Evolutionary conservation across 2,113 vertebrate species (phyloP).

Genomic region (Coptodon rendalli): DNA sequence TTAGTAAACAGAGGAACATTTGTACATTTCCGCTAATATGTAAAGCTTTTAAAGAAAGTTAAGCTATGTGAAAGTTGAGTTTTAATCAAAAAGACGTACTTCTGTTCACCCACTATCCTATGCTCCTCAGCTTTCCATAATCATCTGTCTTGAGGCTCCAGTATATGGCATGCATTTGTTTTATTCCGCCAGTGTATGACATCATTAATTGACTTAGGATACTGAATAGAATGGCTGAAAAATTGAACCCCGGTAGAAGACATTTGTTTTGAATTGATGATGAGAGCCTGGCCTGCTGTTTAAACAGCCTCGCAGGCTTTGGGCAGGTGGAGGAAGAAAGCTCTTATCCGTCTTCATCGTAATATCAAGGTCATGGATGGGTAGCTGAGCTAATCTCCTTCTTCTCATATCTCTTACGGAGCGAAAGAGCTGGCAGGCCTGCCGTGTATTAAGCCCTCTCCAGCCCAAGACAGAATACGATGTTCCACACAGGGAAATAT

Average conservation of each 20-base stretch:
- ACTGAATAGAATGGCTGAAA: constrained; percentile 27
- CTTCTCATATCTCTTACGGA: constrained; percentile 61
- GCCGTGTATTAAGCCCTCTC: constrained; percentile 51
- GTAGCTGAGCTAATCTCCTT: constrained; percentile 64
- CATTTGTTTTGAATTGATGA: constrained; percentile 55
- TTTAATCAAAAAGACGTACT: neutral
- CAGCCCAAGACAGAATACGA: constrained; percentile 53
- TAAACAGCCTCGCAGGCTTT: constrained; percentile 53
- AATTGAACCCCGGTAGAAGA: constrained; percentile 26
- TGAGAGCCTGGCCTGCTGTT: constrained; percentile 53
- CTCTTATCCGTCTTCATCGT: constrained; percentile 64
- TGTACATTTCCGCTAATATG: neutral
- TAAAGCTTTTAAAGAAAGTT: neutral
- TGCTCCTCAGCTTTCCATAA: neutral
- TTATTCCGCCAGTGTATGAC: constrained; percentile 33
- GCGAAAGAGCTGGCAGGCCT: constrained; percentile 51
- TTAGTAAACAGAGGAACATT: neutral
- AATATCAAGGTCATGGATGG: constrained; percentile 70
- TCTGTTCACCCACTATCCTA: neutral
- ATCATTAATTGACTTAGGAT: constrained; percentile 50
- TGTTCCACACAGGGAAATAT: constrained; percentile 48
- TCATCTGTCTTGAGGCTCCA: constrained; percentile 12
- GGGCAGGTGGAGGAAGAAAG: constrained; percentile 61
- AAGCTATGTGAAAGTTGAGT: neutral
- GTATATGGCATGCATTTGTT: constrained; percentile 21